Evolutionary conservation across 1,140 invertebrate species (phyloP), one percentile per base, ranked within the genome.

Genomic region (Tribolium castaneum): DNA sequence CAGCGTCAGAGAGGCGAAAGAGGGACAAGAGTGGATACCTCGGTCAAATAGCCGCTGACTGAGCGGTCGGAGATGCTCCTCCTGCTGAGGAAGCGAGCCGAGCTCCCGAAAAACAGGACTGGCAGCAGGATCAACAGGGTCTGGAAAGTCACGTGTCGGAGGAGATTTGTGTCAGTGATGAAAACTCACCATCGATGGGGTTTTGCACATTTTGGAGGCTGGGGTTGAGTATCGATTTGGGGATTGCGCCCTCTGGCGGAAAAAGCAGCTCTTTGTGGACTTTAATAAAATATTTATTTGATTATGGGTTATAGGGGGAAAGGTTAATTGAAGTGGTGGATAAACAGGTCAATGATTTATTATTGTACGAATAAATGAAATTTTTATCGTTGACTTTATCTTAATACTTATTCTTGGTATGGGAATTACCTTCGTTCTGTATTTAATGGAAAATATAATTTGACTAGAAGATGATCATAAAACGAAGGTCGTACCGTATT

Each of bases 11-110:
- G 10, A 14, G 16, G 19, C 1, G 10, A 13, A 45, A 35, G 16
- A 45, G 10, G 9, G 14, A 1, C 3, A 12, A 12, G 6, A n/a
- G 12, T 16, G 6, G 45, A 73, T 88, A 94, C 94, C 92, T 95
- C 94, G 6, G 94, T 94, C 79, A 95, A 89, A 85, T 95, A 95
- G 84, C 92, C 93, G 83, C 90, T 90, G 5, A 95, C 90, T 51
- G 93, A 94, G 84, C 93, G 92, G 85, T 95, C 94, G 10, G 92
- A 93, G 84, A 93, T 93, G 84, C 92, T 92, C 82, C 92, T 89
- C 85, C 92, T 93, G 4, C 86, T 88, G 49, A 92, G 87, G 74
- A 86, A 77, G 16, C 81, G 76, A n/a, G 78, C 74, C 10, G 25
- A 66, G 25, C 59, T 22, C 22, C 13, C 59, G 30, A 66, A 3